Evolutionary conservation across 2,113 vertebrate genomes (phyloP).

Genomic region (Phrynosoma blainvillii): DNA sequence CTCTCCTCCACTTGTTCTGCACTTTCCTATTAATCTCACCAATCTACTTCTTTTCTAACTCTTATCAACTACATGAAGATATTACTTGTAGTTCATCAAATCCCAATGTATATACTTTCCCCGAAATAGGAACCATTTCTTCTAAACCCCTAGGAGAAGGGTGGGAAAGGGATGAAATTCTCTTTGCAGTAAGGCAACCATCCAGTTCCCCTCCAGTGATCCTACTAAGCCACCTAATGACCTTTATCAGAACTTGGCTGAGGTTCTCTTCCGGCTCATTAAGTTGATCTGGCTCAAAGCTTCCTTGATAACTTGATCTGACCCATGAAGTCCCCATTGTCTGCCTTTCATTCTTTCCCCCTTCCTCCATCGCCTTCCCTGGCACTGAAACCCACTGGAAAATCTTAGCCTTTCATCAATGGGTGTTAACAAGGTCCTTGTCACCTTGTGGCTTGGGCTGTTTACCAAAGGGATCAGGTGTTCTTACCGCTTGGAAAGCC

Average conservation of each 20-base stretch:
- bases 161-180: neutral
- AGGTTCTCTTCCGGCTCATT: neutral
- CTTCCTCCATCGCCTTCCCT: neutral
- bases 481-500: slow-evolving; percentile 41
- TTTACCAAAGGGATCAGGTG: neutral
- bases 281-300: neutral
- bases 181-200: neutral
- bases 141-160: neutral
- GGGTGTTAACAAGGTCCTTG: slow-evolving; percentile 28
- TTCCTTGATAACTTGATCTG: slow-evolving; percentile 34
- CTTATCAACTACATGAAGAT: too few species aligned
- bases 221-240: neutral
- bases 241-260: slow-evolving; percentile 18
- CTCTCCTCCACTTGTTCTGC: too few species aligned
- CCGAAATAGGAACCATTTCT: neutral
- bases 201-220: neutral
- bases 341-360: slow-evolving; percentile 19
- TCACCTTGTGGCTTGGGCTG: neutral
- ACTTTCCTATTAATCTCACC: too few species aligned
- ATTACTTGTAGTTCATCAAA: too few species aligned
- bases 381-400: too few species aligned
- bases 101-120: too few species aligned
- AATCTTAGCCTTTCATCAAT: neutral
- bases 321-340: slow-evolving; percentile 40
- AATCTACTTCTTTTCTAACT: too few species aligned